Base-by-base conservation (phyloP, 2,113 vertebrate species). In the Actenoides lindsayi region DNA sequence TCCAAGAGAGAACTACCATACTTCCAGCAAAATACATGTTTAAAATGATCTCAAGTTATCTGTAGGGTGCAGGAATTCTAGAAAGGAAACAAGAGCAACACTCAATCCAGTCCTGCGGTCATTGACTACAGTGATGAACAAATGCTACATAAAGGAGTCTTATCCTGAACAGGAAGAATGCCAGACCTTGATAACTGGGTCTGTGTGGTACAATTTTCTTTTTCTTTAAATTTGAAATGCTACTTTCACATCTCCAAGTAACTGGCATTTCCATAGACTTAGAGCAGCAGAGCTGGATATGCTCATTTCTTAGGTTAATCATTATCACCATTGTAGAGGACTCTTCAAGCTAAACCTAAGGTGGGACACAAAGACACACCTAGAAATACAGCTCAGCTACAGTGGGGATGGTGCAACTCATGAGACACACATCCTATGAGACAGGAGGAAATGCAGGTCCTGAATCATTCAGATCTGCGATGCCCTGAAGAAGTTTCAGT, bases 251-350 rank as follows among this genome's bases (percentile, higher is more conserved):
- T 23, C 19, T 63, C 63, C 13, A 63, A 35, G 48, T 69, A 46
- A 75, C 3, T 44, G 16, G 37, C 39, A 44, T 27, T 19, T 50
- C 30, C 31, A 50, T 33, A 60, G 71, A 18, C n/a, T 53, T 65
- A 35, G 16, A 42, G 48, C n/a, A 56, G 75, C 28, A 54, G 18
- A 81, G 30, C 25, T 11, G 7, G 18, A 27, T 42, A 18, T 7
- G 67, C 41, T 80, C 2, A 1, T 63, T 89, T 56, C 27, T 80
- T 13, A 25, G 27, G 46, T 67, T 83, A 76, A 51, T 30, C 33
- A 51, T 9, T 11, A n/a, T 17, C 16, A 50, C 56, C 28, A 24
- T 18, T 0, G 0, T 6, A 64, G 57, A n/a, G 13, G 37, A 31
- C 44, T 60, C 59, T 48, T 71, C 24, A 60, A 35, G 44, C 13